Evolutionary conservation across 2,113 vertebrate species (phyloP).

Genomic region (Carassius carassius): DNA sequence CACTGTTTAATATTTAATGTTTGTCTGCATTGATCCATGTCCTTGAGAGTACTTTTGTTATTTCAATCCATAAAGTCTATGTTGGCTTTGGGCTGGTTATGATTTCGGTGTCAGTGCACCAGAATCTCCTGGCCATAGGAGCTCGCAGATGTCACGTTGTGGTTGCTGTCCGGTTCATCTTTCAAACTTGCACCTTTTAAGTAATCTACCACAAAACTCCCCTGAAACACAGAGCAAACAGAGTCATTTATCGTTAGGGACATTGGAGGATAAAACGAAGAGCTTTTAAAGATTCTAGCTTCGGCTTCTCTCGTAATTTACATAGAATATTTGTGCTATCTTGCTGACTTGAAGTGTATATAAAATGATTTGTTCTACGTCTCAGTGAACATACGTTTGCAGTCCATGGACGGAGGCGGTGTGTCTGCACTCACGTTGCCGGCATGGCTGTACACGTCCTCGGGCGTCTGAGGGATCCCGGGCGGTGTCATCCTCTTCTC

Average conservation of each 20-base stretch:
- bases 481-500: constrained; percentile 98
- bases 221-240: constrained; percentile 68
- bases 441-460: constrained; percentile 95
- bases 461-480: constrained; percentile 90
- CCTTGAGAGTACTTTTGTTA: constrained; percentile 48
- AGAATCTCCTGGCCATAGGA: constrained; percentile 65
- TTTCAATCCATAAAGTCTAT: constrained; percentile 49
- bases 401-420: constrained; percentile 91
- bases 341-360: constrained; percentile 60
- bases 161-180: constrained; percentile 64
- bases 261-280: constrained; percentile 59
- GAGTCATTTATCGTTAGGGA: constrained; percentile 64
- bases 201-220: constrained; percentile 68
- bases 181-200: constrained; percentile 70
- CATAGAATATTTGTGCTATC: constrained; percentile 62
- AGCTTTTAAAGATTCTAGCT: constrained; percentile 54
- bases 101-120: constrained; percentile 63
- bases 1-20: constrained; percentile 39
- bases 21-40: constrained; percentile 47
- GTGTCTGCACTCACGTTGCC: constrained; percentile 94
- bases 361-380: constrained; percentile 73
- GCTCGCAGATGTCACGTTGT: constrained; percentile 68
- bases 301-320: constrained; percentile 54
- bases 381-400: constrained; percentile 95
- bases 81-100: constrained; percentile 49